Conservation (phyloP, 2,113 vertebrate genomes). For the Gopherus flavomarginatus region DNA sequence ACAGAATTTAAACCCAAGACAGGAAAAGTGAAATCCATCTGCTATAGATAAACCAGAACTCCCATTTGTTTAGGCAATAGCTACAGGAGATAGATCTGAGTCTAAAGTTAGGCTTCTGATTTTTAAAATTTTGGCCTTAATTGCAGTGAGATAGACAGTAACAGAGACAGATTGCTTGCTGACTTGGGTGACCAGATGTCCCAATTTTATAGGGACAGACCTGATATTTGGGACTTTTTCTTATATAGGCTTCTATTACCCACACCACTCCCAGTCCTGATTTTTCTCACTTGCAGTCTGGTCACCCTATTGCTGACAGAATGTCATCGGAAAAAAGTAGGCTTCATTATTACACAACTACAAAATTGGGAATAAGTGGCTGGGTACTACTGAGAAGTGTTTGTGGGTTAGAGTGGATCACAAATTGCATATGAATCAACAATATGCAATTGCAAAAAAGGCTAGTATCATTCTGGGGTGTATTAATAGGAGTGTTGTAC, state of each 20-base stretch:
- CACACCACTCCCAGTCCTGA: no score
- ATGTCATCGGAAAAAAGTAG: not conserved
- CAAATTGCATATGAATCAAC: not conserved
- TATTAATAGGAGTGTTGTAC: not conserved
- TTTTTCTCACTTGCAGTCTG: no score
- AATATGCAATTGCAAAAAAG: not conserved
- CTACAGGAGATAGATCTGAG: not conserved
- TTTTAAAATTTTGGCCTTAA: conserved; percentile 16
- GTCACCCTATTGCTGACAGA: not conserved
- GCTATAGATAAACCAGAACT: not conserved
- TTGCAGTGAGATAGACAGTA: not conserved
- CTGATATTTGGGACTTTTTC: no score
- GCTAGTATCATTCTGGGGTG: not conserved
- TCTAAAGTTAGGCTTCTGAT: not conserved
- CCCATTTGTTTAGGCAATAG: not conserved
- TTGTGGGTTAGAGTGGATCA: not conserved
- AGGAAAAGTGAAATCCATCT: not conserved
- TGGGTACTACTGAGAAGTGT: not conserved
- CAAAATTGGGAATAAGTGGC: not conserved
- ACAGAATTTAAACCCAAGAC: not conserved
- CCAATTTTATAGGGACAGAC: no score
- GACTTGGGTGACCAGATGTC: not conserved
- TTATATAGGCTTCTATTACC: no score
- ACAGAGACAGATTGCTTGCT: not conserved
- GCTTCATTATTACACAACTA: not conserved